Conservation (phyloP, 2,888 invertebrate genomes). For the Sesia apiformis region DNA sequence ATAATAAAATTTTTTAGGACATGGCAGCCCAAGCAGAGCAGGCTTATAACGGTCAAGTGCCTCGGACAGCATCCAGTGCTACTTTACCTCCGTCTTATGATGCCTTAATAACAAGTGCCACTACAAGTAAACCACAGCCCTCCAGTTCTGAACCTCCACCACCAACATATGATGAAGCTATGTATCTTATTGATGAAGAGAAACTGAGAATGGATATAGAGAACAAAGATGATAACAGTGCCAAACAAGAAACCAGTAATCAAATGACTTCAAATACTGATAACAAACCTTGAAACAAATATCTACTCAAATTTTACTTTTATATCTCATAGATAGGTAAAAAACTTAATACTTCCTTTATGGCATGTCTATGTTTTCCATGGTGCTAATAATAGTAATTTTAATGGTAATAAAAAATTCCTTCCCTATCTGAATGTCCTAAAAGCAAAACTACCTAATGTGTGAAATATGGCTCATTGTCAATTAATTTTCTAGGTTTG, state of each 20-base stretch:
- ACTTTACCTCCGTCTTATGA: conserved; percentile 78
- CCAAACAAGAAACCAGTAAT: conserved; percentile 55
- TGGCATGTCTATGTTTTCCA: no score
- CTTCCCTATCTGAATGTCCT: no score
- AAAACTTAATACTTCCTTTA: conserved; percentile 24
- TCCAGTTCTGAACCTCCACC: conserved; percentile 74
- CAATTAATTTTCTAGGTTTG: no score
- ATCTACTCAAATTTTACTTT: background rate
- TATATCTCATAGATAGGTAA: conserved; percentile 40
- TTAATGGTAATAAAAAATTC: no score
- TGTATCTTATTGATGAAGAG: conserved; percentile 68
- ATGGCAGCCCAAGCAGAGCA: conserved; percentile 73
- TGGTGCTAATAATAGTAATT: no score
- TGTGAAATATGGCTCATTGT: no score
- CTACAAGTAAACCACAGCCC: conserved; percentile 53
- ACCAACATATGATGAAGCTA: conserved; percentile 78
- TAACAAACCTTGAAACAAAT: conserved; percentile 46
- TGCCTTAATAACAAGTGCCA: conserved; percentile 62
- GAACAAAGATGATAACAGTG: conserved; percentile 39
- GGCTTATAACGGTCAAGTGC: conserved; percentile 65
- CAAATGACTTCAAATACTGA: conserved; percentile 36
- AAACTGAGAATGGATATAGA: conserved; percentile 32
- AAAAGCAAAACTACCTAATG: no score
- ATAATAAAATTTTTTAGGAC: conserved; percentile 50
- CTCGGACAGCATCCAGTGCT: conserved; percentile 72